Evolutionary conservation across 2,888 invertebrate genomes (phyloP), one percentile per base, ranked within the genome.

Genomic region (Drosophila setosimentum): DNA sequence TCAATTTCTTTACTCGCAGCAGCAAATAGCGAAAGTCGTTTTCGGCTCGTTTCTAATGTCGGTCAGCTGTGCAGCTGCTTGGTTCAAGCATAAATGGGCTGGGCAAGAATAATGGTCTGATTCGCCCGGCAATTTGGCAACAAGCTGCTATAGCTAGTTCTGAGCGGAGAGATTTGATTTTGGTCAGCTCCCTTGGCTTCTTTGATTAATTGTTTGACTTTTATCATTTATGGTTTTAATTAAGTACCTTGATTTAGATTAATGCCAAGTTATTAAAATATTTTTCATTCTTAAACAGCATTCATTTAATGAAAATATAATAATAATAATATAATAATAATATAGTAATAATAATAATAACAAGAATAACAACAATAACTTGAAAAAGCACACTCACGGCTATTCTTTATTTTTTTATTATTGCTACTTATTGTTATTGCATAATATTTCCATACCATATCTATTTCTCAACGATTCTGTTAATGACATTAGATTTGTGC

Each of bases 61-160:
- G 85, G 88, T 85, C 89, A 85, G 76, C 74, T 89, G 84, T 89
- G 87, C 84, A 89, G 78, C 84, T 80, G 73, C 82, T 75, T n/a
- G 54, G 54, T 13, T n/a, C 33, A 30, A 55, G 42, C 69, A 18
- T 8, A 51, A 21, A 32, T 51, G 24, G 54, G 29, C 49, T 51
- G 51, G 68, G 59, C 78, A 24, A 13, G 60, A 45, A 33, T 58
- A 68, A 68, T 55, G 50, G 50, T 42, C 57, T 60, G 61, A 50
- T 33, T 32, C 48, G 42, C 45, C 37, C 24, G 45, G 63, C 49
- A 57, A 58, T 45, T 53, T 49, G 53, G 66, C 73, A 78, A 78
- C 78, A 76, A 78, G 76, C 73, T 50, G 32, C 35, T 49, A 50
- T 37, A 13, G 42, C n/a, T 10, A 66, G 21, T 35, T 63, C 24